A percentile compares a stretch with the other conserved stretches of the same genome.
phyloP scores from a whole-genome alignment of 2,888 invertebrate species.

The Cephalotes varians region DNA sequence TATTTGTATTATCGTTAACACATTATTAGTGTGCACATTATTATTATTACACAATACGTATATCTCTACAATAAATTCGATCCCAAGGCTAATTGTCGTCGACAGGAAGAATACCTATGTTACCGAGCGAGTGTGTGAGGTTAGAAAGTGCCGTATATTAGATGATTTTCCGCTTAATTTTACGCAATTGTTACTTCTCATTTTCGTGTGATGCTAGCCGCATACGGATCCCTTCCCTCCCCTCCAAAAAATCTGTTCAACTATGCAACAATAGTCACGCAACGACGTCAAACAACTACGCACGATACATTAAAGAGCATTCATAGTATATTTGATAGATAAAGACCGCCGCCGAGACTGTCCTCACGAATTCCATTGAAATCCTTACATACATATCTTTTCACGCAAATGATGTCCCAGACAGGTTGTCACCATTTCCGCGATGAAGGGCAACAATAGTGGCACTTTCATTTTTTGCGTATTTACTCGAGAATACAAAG shows the following conservation, averaged over 20 bases:
- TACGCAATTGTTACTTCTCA: background rate
- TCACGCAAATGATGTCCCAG: conserved; percentile 61
- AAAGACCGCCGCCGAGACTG: too few relatives aligned
- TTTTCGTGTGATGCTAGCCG: background rate
- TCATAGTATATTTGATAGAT: background rate
- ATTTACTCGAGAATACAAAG: background rate
- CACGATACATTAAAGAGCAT: background rate
- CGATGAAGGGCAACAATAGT: background rate
- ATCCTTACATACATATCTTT: background rate
- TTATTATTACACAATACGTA: background rate
- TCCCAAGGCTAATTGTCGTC: background rate
- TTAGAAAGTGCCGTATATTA: conserved; percentile 22
- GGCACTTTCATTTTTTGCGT: background rate
- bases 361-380: background rate
- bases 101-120: background rate
- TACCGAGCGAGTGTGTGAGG: conserved; percentile 10
- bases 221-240: background rate
- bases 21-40: background rate
- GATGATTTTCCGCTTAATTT: background rate
- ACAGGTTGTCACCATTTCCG: conserved; percentile 61
- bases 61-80: background rate
- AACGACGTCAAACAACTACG: background rate
- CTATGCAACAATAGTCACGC: background rate
- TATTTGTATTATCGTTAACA: background rate
- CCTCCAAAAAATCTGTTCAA: too few relatives aligned